Conservation (phyloP, 2,888 invertebrate species). For the Drosophila sordidapex region DNA sequence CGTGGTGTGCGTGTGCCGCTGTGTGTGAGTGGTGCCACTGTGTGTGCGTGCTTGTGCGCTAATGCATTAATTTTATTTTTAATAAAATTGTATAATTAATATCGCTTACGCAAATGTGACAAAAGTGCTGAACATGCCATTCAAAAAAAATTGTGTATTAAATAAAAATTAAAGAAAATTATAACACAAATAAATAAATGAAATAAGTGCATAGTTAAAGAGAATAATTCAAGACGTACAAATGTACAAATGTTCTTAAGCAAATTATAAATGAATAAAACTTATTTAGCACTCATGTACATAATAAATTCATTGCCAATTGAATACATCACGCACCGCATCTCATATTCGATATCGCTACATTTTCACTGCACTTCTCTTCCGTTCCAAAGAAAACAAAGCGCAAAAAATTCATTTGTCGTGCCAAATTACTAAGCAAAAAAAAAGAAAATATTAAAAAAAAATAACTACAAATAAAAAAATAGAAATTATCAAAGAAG, state of each 20-base stretch:
- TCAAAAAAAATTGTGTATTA: conserved; percentile 18
- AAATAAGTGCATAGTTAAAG: neutral
- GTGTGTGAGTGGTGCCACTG: conserved; percentile 12
- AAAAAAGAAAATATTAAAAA: conserved; percentile 13
- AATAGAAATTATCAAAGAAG: conserved; percentile 38
- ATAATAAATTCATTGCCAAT: conserved; percentile 44
- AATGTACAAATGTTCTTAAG: conserved; percentile 7
- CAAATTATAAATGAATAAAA: conserved; percentile 9
- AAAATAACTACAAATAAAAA: conserved; percentile 28
- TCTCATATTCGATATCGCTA: conserved; percentile 56
- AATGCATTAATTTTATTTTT: conserved; percentile 35
- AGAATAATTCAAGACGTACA: conserved; percentile 8
- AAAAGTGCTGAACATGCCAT: conserved; percentile 33
- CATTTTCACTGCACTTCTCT: conserved; percentile 52
- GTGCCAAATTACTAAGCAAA: conserved; percentile 57
- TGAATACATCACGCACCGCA: conserved; percentile 62
- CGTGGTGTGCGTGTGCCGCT: conserved; percentile 46
- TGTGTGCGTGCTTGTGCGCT: conserved; percentile 12
- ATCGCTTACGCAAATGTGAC: conserved; percentile 34
- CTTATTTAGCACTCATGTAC: neutral
- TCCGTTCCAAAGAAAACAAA: conserved; percentile 41
- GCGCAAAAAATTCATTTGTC: conserved; percentile 64
- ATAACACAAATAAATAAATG: neutral
- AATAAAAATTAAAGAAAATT: conserved; percentile 2
- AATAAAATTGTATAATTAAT: conserved; percentile 53